A percentile compares a stretch with the other conserved stretches of the same genome.
Conservation (phyloP, 2,797 vertebrate genomes). For the Balearica regulorum region DNA sequence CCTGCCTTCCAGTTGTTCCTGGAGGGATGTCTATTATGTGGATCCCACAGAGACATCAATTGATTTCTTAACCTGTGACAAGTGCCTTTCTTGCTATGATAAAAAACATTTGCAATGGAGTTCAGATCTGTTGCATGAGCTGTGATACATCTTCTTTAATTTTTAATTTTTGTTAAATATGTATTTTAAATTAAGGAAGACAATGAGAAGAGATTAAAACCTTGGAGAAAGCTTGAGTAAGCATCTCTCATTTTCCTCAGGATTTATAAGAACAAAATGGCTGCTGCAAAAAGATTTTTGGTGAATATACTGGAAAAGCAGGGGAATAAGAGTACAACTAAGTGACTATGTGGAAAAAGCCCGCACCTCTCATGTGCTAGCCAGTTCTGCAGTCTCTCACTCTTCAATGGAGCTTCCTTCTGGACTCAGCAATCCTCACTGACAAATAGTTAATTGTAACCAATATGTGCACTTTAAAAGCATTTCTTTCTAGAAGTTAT, state of each 20-base stretch:
- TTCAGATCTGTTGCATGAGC: not conserved
- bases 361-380: fast-evolving
- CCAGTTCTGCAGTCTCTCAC: not conserved
- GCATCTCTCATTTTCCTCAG: not conserved
- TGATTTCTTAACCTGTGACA: not conserved
- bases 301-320: not conserved
- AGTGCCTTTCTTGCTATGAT: not conserved
- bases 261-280: not conserved
- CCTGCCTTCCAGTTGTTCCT: not conserved
- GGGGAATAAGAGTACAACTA: not conserved
- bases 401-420: not conserved
- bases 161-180: not conserved
- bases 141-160: not conserved
- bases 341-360: not conserved
- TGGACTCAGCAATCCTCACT: not conserved
- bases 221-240: not conserved
- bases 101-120: not conserved
- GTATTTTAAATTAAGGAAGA: not conserved
- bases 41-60: not conserved
- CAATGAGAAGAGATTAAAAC: not conserved
- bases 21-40: not conserved
- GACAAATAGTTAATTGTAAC: not conserved
- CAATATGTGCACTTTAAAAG: not conserved
- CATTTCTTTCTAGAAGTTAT: not conserved
- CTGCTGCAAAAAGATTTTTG: not conserved